Conservation (phyloP, 2,888 invertebrate genomes). For the Drosophila hamatofila region DNA sequence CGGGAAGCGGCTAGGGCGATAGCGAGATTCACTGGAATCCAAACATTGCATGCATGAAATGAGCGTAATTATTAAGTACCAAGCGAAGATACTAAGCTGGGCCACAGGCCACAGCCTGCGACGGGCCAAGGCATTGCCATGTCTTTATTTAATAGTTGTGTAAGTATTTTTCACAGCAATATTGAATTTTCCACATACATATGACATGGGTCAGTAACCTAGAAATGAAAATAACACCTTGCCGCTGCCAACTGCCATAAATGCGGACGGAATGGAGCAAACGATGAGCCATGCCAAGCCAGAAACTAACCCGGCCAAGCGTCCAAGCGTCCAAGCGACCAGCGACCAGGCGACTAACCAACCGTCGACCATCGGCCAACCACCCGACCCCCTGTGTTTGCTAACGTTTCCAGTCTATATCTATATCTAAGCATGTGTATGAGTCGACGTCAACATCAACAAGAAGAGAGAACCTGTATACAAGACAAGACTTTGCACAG, state of each 20-base stretch:
- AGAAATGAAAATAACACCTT: slow-evolving; percentile 80
- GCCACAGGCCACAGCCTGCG: slow-evolving; percentile 44
- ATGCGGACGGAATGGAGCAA: slow-evolving; percentile 64
- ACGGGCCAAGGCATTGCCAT: slow-evolving; percentile 36
- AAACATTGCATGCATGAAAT: slow-evolving; percentile 80
- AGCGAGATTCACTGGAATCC: slow-evolving; percentile 71
- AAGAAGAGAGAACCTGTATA: slow-evolving; percentile 72
- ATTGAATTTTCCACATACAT: slow-evolving; percentile 81
- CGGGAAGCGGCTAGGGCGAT: slow-evolving; percentile 31
- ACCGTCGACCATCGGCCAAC: slow-evolving; percentile 32
- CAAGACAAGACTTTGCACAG: slow-evolving; percentile 65
- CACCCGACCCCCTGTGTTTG: slow-evolving; percentile 67
- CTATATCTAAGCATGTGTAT: slow-evolving; percentile 77
- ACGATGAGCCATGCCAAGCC: slow-evolving; percentile 61
- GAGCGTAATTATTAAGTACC: slow-evolving; percentile 79
- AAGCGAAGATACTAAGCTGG: slow-evolving; percentile 57
- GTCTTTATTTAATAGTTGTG: slow-evolving; percentile 77
- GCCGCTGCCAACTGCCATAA: slow-evolving; percentile 72
- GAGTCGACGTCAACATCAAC: slow-evolving; percentile 49
- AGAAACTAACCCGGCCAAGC: slow-evolving; percentile 54
- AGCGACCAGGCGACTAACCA: slow-evolving; percentile 43
- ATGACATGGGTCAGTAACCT: slow-evolving; percentile 82
- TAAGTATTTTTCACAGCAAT: slow-evolving; percentile 79
- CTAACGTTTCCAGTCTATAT: slow-evolving; percentile 73
- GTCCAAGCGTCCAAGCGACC: slow-evolving; percentile 49